Percentiles rank a stretch among this genome's conserved stretches.
Conservation (phyloP, 2,888 invertebrate species). For the Drosophila anomelani region DNA sequence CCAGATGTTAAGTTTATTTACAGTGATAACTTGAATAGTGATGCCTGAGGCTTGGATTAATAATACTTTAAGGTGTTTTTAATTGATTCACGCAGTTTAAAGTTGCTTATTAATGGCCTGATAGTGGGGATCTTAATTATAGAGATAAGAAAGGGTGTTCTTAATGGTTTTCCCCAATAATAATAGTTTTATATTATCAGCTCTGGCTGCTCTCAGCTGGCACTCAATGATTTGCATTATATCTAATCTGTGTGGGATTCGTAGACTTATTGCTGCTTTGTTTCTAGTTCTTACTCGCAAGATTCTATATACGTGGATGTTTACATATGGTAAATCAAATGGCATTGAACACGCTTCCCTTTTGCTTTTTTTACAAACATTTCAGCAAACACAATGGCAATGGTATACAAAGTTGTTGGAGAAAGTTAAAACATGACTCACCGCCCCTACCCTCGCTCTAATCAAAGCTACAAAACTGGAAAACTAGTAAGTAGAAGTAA, state of each 20-base stretch:
- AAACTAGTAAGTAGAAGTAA: slow-evolving; percentile 2
- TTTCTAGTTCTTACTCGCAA: neutral
- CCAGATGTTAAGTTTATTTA: slow-evolving; percentile 3
- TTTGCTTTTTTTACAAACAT: neutral
- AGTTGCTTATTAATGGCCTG: neutral
- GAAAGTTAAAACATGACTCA: slow-evolving; percentile 24
- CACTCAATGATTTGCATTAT: neutral
- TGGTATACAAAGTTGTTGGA: neutral
- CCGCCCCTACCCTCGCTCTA: neutral
- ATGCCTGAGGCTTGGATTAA: neutral
- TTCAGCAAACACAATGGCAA: neutral
- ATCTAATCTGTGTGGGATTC: slow-evolving; percentile 11
- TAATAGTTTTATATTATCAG: neutral
- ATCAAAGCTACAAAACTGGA: neutral
- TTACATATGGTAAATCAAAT: neutral
- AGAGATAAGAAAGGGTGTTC: neutral
- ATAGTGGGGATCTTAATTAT: neutral
- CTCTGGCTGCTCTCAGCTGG: neutral
- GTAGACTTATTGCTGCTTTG: neutral
- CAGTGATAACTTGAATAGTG: slow-evolving; percentile 1
- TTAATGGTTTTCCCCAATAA: neutral
- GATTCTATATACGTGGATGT: neutral
- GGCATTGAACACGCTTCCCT: slow-evolving; percentile 3
- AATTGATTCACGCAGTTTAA: neutral
- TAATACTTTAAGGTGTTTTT: neutral